phyloP scores from a whole-genome alignment of 1,140 invertebrate species.

The Anoplophora glabripennis region DNA sequence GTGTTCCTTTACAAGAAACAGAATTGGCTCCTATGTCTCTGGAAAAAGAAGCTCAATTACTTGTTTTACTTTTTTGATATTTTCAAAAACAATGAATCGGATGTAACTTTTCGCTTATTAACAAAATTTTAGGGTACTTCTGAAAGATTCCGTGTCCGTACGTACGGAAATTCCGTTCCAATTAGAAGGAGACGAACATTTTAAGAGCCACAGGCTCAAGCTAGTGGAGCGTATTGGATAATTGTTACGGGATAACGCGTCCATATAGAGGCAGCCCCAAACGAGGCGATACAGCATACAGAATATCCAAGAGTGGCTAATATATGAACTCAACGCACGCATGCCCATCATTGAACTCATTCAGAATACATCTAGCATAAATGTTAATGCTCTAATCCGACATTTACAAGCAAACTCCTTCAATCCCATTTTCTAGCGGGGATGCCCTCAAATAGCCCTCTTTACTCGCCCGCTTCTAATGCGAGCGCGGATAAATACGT shows the following conservation, averaged over 20 bases:
- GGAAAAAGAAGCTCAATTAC: no score
- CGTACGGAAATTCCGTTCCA: no score
- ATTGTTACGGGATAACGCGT: constrained; percentile 13
- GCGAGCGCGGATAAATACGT: constrained; percentile 3
- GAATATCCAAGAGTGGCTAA: neutral
- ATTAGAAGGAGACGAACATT: no score
- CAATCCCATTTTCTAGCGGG: constrained; percentile 6
- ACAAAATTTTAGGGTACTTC: no score
- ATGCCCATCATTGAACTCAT: constrained; percentile 7
- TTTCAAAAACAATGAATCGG: no score
- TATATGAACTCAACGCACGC: constrained; percentile 3
- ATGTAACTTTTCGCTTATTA: no score
- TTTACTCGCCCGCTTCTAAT: neutral
- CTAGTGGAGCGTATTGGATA: constrained; percentile 6
- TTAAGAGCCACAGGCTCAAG: neutral
- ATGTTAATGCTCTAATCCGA: constrained; percentile 14
- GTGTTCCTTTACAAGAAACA: no score
- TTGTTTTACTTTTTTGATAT: no score
- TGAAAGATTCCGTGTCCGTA: no score
- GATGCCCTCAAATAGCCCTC: constrained; percentile 1
- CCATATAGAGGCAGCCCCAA: neutral
- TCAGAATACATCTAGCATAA: neutral
- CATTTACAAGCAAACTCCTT: constrained; percentile 12
- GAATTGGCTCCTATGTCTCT: no score
- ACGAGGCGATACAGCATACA: neutral